Evolutionary conservation across 2,797 vertebrate genomes (phyloP).

Genomic region (Sebastes paucispinis): DNA sequence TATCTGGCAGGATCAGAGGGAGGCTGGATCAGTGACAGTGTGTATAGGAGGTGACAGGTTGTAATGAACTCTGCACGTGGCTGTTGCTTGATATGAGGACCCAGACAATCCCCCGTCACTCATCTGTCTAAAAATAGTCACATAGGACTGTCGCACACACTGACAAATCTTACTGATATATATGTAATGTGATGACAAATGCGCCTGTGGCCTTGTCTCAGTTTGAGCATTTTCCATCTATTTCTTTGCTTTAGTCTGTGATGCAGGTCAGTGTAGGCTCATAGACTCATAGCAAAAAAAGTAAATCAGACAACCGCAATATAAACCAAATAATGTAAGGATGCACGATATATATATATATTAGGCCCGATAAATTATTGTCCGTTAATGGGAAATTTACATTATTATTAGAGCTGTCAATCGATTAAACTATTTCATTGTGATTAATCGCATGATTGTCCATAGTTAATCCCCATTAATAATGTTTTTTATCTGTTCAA

Average conservation of each 20-base stretch:
- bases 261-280: constrained; percentile 3
- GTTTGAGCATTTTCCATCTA: constrained; percentile 6
- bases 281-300: neutral
- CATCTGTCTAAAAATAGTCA: constrained; percentile 64
- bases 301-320: neutral
- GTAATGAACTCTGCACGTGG: constrained; percentile 62
- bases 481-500: too few species aligned
- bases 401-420: neutral
- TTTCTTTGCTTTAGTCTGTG: constrained; percentile 5
- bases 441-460: too few species aligned
- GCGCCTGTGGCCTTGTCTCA: constrained; percentile 48
- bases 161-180: constrained; percentile 42
- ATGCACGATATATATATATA: neutral
- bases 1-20: constrained; percentile 53
- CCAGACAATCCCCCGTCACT: constrained; percentile 55
- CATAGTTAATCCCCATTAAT: too few species aligned
- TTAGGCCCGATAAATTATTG: too few species aligned
- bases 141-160: constrained; percentile 30
- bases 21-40: constrained; percentile 51
- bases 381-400: too few species aligned
- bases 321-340: constrained; percentile 13
- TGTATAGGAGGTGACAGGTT: constrained; percentile 60
- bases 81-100: constrained; percentile 60
- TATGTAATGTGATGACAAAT: constrained; percentile 34
- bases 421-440: too few species aligned